Conservation (phyloP, 1,140 invertebrate species). For the Odontomachus brunneus region DNA sequence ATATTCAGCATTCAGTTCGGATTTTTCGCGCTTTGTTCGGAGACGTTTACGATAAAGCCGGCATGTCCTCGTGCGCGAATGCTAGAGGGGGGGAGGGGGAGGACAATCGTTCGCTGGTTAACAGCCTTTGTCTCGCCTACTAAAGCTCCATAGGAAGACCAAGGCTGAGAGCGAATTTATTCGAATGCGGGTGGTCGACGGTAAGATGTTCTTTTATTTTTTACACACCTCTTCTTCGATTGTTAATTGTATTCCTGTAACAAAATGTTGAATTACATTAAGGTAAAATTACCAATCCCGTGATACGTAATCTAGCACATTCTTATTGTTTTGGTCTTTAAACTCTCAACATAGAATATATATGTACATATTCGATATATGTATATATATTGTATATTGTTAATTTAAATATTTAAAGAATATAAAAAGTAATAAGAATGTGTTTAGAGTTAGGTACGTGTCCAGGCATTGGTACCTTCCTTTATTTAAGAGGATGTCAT, state of each 20-base stretch:
- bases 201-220: not conserved
- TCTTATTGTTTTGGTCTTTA: too few relatives aligned
- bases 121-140: not conserved
- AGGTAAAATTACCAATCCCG: not conserved
- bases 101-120: not conserved
- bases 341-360: too few relatives aligned
- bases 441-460: too few relatives aligned
- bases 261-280: not conserved
- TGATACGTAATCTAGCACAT: too few relatives aligned
- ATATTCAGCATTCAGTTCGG: not conserved
- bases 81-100: too few relatives aligned
- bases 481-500: too few relatives aligned
- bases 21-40: constrained; percentile 9
- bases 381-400: too few relatives aligned
- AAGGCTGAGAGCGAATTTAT: not conserved
- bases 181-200: not conserved
- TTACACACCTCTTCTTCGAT: not conserved
- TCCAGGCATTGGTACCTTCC: too few relatives aligned
- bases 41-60: constrained; percentile 32
- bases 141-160: not conserved
- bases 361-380: too few relatives aligned
- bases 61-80: constrained; percentile 3
- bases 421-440: too few relatives aligned
- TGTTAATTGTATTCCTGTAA: not conserved
- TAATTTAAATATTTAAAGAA: too few relatives aligned